Conservation (phyloP, 2,113 vertebrate species). For the Heloderma charlesbogerti region DNA sequence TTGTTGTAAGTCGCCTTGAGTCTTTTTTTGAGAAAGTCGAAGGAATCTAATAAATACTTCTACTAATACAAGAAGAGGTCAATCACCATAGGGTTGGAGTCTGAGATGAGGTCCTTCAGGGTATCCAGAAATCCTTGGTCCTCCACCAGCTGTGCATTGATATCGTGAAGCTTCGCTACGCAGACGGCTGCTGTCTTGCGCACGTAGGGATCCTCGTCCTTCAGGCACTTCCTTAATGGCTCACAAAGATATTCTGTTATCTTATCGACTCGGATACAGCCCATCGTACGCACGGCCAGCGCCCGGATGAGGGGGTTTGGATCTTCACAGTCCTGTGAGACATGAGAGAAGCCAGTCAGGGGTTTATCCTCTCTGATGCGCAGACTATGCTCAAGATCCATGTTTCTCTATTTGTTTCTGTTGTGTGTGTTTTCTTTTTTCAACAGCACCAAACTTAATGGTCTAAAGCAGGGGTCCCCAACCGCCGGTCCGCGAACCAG, state of each 20-base stretch:
- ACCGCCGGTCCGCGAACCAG: no score
- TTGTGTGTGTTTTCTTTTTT: background rate
- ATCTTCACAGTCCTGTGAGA: constrained; percentile 93
- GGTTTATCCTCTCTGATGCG: background rate
- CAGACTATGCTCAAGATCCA: background rate
- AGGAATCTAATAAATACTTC: fast-evolving
- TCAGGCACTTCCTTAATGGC: constrained; percentile 95
- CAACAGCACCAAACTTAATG: background rate
- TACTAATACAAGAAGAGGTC: background rate
- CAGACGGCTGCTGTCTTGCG: constrained; percentile 96
- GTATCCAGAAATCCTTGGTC: constrained; percentile 98
- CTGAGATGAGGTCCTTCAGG: constrained; percentile 97
- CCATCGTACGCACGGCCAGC: constrained; percentile 96
- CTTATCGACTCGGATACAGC: constrained; percentile 98
- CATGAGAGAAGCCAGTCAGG: background rate
- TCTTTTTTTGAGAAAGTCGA: no score
- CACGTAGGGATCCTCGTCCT: constrained; percentile 97
- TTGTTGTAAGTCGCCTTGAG: no score
- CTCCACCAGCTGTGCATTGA: constrained; percentile 96
- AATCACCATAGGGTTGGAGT: constrained; percentile 98
- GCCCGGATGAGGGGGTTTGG: constrained; percentile 97
- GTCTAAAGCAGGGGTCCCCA: no score
- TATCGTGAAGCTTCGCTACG: constrained; percentile 97
- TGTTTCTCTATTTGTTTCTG: background rate
- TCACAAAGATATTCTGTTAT: constrained; percentile 98